phyloP scores from a whole-genome alignment of 2,888 invertebrate genomes.

The Branchellion lobata region DNA sequence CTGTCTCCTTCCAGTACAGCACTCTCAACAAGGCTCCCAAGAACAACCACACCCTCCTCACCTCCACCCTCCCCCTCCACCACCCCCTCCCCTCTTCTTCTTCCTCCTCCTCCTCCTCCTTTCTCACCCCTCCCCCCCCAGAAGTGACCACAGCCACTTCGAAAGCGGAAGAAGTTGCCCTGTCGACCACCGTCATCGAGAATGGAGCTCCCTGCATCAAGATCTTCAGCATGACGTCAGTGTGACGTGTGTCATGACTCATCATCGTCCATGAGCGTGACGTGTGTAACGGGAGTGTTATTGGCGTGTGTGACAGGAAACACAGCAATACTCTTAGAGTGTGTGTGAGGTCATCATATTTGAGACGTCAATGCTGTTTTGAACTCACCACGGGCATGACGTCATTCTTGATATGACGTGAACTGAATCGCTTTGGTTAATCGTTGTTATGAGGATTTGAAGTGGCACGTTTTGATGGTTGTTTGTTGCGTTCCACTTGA shows the following conservation, averaged over 20 bases:
- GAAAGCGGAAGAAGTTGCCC: neutral
- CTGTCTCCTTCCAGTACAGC: constrained; percentile 30
- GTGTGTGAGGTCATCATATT: no score
- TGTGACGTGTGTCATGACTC: constrained; percentile 23
- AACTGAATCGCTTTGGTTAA: no score
- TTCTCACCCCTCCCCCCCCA: neutral
- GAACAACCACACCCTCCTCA: constrained; percentile 24
- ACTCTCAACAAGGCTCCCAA: constrained; percentile 25
- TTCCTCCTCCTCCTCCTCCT: constrained; percentile 21
- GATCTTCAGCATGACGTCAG: constrained; percentile 48
- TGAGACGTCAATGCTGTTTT: no score
- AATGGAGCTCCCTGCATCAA: constrained; percentile 45
- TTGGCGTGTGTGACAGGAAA: no score
- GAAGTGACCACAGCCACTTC: constrained; percentile 3
- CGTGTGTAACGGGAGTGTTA: no score
- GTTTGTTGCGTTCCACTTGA: no score
- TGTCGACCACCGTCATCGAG: constrained; percentile 42
- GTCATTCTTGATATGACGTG: no score
- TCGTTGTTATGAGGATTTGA: no score
- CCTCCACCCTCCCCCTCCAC: constrained; percentile 14
- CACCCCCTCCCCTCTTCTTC: constrained; percentile 11
- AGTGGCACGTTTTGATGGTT: no score
- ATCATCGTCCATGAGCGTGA: no score
- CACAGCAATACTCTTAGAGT: no score
- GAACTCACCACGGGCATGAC: no score